These are phyloP conservation scores for Gonioctena quinquepunctata DNA, from an alignment of 1,140 invertebrate genomes.

Conservation along the genomic window DNA sequence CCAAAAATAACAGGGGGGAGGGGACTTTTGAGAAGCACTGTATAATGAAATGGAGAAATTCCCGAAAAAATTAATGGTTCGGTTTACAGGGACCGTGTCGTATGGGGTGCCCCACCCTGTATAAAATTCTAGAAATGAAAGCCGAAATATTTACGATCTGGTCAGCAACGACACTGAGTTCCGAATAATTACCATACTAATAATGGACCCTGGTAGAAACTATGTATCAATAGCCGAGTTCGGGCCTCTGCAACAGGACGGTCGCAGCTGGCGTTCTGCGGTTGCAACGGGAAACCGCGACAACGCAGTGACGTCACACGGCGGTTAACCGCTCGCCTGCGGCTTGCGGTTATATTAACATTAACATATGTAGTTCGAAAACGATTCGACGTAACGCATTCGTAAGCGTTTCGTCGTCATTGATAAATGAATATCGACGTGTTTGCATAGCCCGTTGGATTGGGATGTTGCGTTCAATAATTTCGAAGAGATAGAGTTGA, in stretches of 20 bases:
- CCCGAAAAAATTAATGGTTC: no score
- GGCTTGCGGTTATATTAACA: conserved; percentile 24
- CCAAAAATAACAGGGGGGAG: no score
- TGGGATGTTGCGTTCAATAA: no score
- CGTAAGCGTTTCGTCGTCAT: conserved; percentile 9
- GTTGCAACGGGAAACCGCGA: neutral
- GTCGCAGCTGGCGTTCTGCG: neutral
- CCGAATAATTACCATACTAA: no score
- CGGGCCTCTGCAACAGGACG: neutral
- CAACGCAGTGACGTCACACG: neutral
- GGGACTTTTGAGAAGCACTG: no score
- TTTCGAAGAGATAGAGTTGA: no score
- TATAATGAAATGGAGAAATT: no score
- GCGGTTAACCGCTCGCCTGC: conserved; percentile 19
- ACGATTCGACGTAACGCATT: conserved; percentile 26
- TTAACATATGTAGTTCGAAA: conserved; percentile 26
- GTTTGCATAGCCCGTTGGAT: neutral
- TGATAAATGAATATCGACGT: conserved; percentile 8
- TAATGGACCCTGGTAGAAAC: neutral
- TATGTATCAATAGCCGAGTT: neutral
- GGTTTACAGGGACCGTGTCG: no score
- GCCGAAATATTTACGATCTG: no score
- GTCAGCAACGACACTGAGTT: no score
- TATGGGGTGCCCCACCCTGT: no score
- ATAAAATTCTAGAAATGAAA: no score